Conservation (phyloP, 2,888 invertebrate species). For the Micropterix aruncella region DNA sequence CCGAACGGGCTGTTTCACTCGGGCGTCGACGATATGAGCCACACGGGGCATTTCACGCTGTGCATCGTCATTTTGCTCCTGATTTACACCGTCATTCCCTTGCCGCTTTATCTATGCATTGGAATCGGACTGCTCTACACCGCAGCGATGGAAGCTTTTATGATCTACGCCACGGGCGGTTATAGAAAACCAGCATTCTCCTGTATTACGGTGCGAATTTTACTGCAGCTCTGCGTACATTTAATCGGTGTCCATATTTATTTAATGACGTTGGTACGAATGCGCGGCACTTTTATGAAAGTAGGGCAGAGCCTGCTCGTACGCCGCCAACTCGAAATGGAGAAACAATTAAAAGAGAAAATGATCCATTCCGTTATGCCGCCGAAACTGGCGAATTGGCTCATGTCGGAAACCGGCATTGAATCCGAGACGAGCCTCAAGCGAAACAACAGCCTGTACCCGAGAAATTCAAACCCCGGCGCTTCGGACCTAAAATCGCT, state of each 20-base stretch:
- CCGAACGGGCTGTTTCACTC: constrained; percentile 36
- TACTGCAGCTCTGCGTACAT: constrained; percentile 83
- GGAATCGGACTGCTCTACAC: constrained; percentile 71
- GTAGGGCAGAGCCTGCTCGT: constrained; percentile 88
- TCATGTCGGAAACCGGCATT: constrained; percentile 60
- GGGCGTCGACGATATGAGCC: constrained; percentile 48
- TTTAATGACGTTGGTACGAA: constrained; percentile 83
- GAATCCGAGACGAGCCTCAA: constrained; percentile 42
- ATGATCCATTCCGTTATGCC: constrained; percentile 99
- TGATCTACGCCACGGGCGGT: constrained; percentile 33
- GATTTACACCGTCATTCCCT: constrained; percentile 85
- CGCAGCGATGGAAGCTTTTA: constrained; percentile 69
- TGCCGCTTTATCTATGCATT: constrained; percentile 78
- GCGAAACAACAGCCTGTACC: constrained; percentile 24
- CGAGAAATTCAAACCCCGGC: constrained; percentile 38
- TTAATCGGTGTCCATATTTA: constrained; percentile 86
- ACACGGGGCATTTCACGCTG: constrained; percentile 69
- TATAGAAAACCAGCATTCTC: constrained; percentile 38
- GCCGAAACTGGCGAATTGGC: constrained; percentile 76
- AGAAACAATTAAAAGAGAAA: constrained; percentile 88
- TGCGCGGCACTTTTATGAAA: constrained; percentile 94
- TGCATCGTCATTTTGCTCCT: constrained; percentile 79
- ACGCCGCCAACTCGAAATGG: constrained; percentile 78
- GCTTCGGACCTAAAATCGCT: constrained; percentile 62
- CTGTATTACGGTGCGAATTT: constrained; percentile 51